These are phyloP conservation scores for Gnathonemus longibarbis DNA, from an alignment of 2,113 vertebrate species.

Conservation along the genomic window DNA sequence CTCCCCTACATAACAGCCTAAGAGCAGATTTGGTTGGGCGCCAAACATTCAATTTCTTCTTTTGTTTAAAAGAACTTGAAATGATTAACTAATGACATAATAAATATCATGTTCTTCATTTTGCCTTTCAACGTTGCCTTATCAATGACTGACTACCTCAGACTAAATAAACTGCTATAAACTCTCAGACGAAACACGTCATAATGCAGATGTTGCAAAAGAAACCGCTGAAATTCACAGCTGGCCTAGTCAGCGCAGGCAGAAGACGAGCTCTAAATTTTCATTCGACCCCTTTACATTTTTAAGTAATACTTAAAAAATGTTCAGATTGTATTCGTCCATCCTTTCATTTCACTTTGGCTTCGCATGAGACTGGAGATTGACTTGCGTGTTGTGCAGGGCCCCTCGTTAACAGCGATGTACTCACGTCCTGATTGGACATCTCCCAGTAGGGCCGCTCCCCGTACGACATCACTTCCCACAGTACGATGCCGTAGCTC, in stretches of 20 bases:
- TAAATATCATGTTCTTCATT: constrained; percentile 14
- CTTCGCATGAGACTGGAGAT: background rate
- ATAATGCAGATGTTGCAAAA: background rate
- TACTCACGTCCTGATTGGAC: constrained; percentile 42
- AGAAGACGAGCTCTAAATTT: background rate
- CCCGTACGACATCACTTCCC: constrained; percentile 42
- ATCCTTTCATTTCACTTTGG: background rate
- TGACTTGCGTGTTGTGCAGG: background rate
- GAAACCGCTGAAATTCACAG: background rate
- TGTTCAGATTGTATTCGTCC: background rate
- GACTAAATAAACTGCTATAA: constrained; percentile 24
- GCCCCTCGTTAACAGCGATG: background rate
- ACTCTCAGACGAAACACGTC: constrained; percentile 8
- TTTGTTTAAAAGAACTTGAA: background rate
- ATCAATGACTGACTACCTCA: constrained; percentile 17
- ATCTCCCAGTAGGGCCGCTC: constrained; percentile 43
- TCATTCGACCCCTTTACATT: background rate
- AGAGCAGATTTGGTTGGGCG: background rate
- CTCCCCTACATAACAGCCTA: background rate
- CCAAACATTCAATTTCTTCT: background rate
- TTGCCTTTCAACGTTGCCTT: constrained; percentile 16
- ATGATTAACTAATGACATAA: constrained; percentile 11
- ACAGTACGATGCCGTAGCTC: constrained; percentile 44
- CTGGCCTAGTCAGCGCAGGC: background rate
- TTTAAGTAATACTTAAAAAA: background rate